Conservation (phyloP, 2,113 vertebrate species). For the Chitala chitala region DNA sequence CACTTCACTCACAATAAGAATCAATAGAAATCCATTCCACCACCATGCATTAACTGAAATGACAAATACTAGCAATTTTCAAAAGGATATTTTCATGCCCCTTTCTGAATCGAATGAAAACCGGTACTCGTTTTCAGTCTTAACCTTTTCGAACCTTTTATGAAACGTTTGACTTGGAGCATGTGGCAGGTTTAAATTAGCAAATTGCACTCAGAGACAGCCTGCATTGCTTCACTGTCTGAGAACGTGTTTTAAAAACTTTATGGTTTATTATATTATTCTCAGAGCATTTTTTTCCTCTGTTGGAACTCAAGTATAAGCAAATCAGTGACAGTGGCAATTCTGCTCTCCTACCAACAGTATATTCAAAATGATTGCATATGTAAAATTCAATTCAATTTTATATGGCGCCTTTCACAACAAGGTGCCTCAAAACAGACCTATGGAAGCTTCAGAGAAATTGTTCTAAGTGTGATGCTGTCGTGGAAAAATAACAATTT, state of each 20-base stretch:
- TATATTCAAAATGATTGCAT: too few relatives aligned
- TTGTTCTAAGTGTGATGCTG: background rate
- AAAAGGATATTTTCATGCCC: background rate
- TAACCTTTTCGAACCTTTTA: background rate
- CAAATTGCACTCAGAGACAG: too few relatives aligned
- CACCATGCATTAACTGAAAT: background rate
- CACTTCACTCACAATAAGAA: background rate
- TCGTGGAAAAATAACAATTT: background rate
- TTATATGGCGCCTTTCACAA: too few relatives aligned
- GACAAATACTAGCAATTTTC: background rate
- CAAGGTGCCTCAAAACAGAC: too few relatives aligned
- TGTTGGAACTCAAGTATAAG: background rate
- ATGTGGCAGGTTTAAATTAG: background rate
- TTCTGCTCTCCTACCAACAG: too few relatives aligned
- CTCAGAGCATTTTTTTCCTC: too few relatives aligned
- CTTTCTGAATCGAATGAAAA: background rate
- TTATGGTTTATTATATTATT: too few relatives aligned
- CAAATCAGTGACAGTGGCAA: too few relatives aligned
- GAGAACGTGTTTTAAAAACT: too few relatives aligned
- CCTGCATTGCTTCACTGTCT: background rate
- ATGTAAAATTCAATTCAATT: too few relatives aligned
- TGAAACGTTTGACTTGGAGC: background rate
- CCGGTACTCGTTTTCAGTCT: background rate
- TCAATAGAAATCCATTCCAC: background rate
- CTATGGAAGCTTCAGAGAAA: background rate